These are phyloP conservation scores for Tyria jacobaeae DNA, from an alignment of 2,888 invertebrate species.

Conservation along the genomic window DNA sequence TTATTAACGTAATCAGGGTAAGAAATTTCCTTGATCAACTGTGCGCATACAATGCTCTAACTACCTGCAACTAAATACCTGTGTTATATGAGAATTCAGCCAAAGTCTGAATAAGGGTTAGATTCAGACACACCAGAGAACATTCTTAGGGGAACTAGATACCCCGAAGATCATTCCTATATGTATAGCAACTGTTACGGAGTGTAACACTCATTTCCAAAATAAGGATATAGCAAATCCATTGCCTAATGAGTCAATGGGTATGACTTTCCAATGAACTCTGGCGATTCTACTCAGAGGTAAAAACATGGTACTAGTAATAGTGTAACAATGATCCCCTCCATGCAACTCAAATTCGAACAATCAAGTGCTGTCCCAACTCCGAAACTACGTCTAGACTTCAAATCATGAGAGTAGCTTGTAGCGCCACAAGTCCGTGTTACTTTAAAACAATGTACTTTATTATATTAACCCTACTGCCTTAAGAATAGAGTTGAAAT, in stretches of 20 bases:
- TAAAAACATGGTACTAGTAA: no score
- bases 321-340: no score
- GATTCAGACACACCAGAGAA: no score
- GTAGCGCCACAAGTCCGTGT: slow-evolving; percentile 1
- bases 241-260: background rate
- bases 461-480: background rate
- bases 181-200: background rate
- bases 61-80: no score
- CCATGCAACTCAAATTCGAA: background rate
- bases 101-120: background rate
- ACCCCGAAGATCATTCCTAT: background rate
- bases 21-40: slow-evolving; percentile 5
- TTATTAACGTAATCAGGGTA: slow-evolving; percentile 6
- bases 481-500: background rate
- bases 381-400: background rate
- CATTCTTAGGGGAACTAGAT: background rate
- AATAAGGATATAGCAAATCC: background rate
- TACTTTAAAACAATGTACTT: background rate
- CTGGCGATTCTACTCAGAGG: background rate
- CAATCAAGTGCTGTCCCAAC: background rate
- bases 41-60: slow-evolving; percentile 1
- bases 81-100: background rate
- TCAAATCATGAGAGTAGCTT: slow-evolving; percentile 3
- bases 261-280: background rate
- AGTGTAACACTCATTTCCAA: background rate